Conservation (phyloP, 2,888 invertebrate species). For the Ptychoptera contaminata region DNA sequence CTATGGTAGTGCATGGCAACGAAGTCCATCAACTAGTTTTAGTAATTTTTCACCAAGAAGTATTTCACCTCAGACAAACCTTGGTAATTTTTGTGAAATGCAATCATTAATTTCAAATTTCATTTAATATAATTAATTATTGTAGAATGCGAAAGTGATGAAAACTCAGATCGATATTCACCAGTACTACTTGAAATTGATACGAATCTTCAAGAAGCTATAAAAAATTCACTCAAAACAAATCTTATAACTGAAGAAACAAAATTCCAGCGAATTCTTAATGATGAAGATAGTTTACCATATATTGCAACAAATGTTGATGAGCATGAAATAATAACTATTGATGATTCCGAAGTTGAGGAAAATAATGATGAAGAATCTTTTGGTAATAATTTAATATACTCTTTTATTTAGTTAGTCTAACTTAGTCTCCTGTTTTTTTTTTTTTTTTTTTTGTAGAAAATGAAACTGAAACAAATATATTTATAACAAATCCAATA, state of each 20-base stretch:
- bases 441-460: neutral
- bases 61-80: slow-evolving; percentile 3
- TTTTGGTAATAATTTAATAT: no score
- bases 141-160: slow-evolving; percentile 9
- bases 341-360: slow-evolving; percentile 26
- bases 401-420: no score
- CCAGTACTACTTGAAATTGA: slow-evolving; percentile 31
- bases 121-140: neutral
- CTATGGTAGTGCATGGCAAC: slow-evolving; percentile 2
- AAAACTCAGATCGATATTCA: slow-evolving; percentile 24
- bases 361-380: slow-evolving; percentile 21
- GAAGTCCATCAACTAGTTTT: slow-evolving; percentile 1
- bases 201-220: slow-evolving; percentile 17
- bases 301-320: slow-evolving; percentile 20
- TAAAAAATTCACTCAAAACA: no score
- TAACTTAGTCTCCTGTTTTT: neutral
- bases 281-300: slow-evolving; percentile 18
- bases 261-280: slow-evolving; percentile 2
- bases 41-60: slow-evolving; percentile 2
- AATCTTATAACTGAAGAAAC: slow-evolving; percentile 8
- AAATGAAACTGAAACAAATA: neutral
- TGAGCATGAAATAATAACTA: slow-evolving; percentile 15
- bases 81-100: no score
- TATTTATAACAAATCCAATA: slow-evolving; percentile 3
- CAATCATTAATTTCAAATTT: no score